Evolutionary conservation across 2,113 vertebrate genomes (phyloP).

Genomic region (Calyptomena viridis): DNA sequence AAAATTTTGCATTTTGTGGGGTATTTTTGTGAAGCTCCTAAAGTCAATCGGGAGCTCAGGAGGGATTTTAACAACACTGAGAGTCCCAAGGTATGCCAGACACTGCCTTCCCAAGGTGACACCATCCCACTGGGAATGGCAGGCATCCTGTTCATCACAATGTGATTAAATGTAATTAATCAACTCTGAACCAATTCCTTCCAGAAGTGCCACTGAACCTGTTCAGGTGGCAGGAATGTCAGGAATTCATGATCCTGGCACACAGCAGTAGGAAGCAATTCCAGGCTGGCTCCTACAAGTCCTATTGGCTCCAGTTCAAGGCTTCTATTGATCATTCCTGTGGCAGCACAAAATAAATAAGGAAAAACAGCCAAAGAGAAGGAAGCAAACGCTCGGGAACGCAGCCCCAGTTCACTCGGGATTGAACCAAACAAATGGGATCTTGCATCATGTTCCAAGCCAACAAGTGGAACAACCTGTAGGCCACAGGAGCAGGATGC

Average conservation of each 20-base stretch:
- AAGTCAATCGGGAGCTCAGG: neutral
- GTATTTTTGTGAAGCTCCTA: neutral
- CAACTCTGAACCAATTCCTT: neutral
- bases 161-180: neutral
- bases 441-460: neutral
- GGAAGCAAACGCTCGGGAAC: neutral
- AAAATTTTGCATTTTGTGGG: neutral
- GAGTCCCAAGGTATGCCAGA: neutral
- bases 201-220: neutral
- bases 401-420: neutral
- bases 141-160: neutral
- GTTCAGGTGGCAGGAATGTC: neutral
- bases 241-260: neutral
- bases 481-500: neutral
- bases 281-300: neutral
- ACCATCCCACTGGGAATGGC: accelerated
- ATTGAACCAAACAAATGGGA: neutral
- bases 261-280: neutral
- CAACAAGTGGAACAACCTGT: neutral
- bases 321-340: neutral
- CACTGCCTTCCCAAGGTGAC: neutral
- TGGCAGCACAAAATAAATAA: neutral
- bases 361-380: neutral
- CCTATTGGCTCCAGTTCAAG: neutral
- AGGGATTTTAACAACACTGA: neutral